A percentile compares a stretch with the other conserved stretches of the same genome.
Evolutionary conservation across 2,113 vertebrate species (phyloP).

Genomic region (Sapajus apella): DNA sequence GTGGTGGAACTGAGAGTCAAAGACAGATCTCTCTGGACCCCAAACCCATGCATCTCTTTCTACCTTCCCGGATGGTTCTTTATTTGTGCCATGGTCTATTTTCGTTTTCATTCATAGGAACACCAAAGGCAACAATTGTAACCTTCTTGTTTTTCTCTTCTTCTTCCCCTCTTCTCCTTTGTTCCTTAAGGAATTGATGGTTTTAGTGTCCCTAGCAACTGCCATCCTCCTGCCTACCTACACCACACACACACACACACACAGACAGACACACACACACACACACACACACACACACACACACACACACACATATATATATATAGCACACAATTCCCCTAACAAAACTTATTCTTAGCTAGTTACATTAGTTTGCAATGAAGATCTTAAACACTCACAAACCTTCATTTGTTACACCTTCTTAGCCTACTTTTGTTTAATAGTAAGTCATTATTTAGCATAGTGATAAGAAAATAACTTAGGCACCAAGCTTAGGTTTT

Average conservation of each 20-base stretch:
- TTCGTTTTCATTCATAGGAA: background rate
- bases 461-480: background rate
- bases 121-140: background rate
- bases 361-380: background rate
- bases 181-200: background rate
- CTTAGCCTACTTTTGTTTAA: background rate
- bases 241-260: background rate
- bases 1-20: background rate
- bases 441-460: background rate
- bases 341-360: slow-evolving; percentile 33
- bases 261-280: background rate
- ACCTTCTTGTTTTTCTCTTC: slow-evolving; percentile 5
- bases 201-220: slow-evolving; percentile 23
- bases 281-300: background rate
- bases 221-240: background rate
- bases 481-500: slow-evolving; percentile 1
- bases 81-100: background rate
- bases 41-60: background rate
- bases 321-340: background rate
- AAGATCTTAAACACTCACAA: background rate
- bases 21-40: background rate
- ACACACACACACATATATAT: background rate
- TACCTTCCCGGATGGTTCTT: background rate
- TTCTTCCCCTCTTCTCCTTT: slow-evolving; percentile 4
- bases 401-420: background rate